Base-by-base conservation (phyloP, 2,888 invertebrate species). In the Branchipolynoe longqiensis region DNA sequence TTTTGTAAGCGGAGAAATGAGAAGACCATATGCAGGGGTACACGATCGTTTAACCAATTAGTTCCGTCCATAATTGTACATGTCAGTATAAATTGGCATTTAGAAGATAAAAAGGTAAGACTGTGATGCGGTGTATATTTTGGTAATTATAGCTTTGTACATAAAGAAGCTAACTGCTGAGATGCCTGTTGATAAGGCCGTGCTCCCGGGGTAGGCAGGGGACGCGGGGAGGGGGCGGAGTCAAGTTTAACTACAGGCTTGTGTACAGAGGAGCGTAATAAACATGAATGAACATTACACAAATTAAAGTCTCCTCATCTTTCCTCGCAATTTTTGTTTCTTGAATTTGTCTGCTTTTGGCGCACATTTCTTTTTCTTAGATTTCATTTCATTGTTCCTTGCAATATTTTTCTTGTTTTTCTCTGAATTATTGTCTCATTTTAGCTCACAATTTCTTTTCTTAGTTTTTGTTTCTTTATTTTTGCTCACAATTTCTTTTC, bases 81-180 rank as follows among this genome's bases (percentile, higher is more conserved):
- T 64, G 22, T 31, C 33, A 31, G n/a, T 18, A 36, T 4, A 69
- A 69, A 69, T 69, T 22, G 1, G 69, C 69, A 69, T 69, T 69
- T 69, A 69, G 36, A 69, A 33, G 28, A 14, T 64, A 31, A 25
- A 62, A 25, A 28, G 8, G 25, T n/a, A 38, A 78, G 40, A 28
- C 78, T 78, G 78, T 78, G 78, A 78, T 78, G 78, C 28, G 12
- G n/a, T 78, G 78, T 78, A 78, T 78, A 78, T 78, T 78, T 78
- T 54, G 69, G 38, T 33, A 69, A 36, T 69, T 69, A 18, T 8
- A 38, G 69, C 69, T 36, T 18, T 69, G 69, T 69, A 33, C 6
- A 69, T 62, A 69, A 38, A 18, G 69, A 62, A n/a, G n/a, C 31
- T 3, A 31, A 62, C 62, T 62, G 31, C 62, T 69, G 4, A 69